A percentile compares a stretch with the other conserved stretches of the same genome.
These are phyloP conservation scores for Callyntrura sp. DNA, from an alignment of 2,888 invertebrate species.

Conservation along the genomic window DNA sequence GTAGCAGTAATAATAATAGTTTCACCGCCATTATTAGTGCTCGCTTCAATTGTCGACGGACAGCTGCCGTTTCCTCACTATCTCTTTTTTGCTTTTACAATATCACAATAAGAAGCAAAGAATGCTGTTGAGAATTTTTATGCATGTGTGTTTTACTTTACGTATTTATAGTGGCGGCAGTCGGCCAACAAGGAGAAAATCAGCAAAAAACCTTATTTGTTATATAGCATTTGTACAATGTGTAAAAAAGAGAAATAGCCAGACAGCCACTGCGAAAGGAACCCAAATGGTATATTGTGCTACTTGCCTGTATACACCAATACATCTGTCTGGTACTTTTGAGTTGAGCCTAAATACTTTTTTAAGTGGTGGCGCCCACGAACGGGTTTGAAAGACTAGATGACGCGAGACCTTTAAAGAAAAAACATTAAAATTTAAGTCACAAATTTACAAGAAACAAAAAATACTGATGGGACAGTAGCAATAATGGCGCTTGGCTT, in stretches of 20 bases:
- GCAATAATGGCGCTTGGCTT: not conserved
- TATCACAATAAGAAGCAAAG: slow-evolving; percentile 26
- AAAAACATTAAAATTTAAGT: slow-evolving; percentile 43
- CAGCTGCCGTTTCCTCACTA: slow-evolving; percentile 32
- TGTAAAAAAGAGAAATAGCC: not conserved
- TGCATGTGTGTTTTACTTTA: slow-evolving; percentile 43
- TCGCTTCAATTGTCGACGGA: slow-evolving; percentile 60
- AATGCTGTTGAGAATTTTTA: slow-evolving; percentile 39
- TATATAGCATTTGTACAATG: no score
- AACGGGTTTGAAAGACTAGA: slow-evolving; percentile 44
- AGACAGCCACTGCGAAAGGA: not conserved
- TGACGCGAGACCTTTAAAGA: slow-evolving; percentile 42
- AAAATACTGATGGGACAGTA: not conserved
- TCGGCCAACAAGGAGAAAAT: slow-evolving; percentile 66
- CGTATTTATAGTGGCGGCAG: slow-evolving; percentile 58
- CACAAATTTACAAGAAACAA: slow-evolving; percentile 37
- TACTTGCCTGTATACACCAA: not conserved
- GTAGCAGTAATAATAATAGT: slow-evolving; percentile 56
- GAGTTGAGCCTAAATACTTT: slow-evolving; percentile 39
- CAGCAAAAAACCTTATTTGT: no score
- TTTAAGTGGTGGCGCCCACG: not conserved
- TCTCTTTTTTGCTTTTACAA: no score
- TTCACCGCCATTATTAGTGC: slow-evolving; percentile 56
- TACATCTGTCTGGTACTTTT: not conserved
- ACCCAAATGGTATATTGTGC: slow-evolving; percentile 10